These are phyloP conservation scores for Pogonognathellus flavescens DNA, from an alignment of 1,140 invertebrate species.

Conservation along the genomic window DNA sequence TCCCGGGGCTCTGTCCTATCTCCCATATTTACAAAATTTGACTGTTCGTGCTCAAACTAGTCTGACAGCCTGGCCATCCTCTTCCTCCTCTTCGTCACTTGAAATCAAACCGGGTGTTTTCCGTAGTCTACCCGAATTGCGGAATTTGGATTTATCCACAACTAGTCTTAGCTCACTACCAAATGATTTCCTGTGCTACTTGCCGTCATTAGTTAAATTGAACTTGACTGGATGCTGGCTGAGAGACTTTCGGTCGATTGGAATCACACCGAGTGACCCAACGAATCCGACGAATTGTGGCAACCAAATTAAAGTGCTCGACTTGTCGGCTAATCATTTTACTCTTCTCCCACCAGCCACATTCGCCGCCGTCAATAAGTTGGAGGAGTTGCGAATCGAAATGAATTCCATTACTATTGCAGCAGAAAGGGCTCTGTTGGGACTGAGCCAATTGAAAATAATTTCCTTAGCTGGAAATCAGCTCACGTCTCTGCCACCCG, in stretches of 20 bases:
- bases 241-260: constrained; percentile 82
- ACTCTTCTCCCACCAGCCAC: constrained; percentile 79
- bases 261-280: constrained; percentile 75
- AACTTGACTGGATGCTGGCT: constrained; percentile 87
- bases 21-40: constrained; percentile 84
- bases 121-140: constrained; percentile 77
- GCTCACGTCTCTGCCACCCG: constrained; percentile 84
- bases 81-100: constrained; percentile 64
- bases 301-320: constrained; percentile 77
- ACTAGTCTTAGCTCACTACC: constrained; percentile 91
- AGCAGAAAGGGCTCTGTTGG: constrained; percentile 84
- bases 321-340: constrained; percentile 87
- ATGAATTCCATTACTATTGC: constrained; percentile 71
- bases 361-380: constrained; percentile 73
- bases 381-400: constrained; percentile 71
- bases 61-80: constrained; percentile 63
- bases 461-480: constrained; percentile 87
- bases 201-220: constrained; percentile 81
- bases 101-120: constrained; percentile 70
- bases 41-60: constrained; percentile 85
- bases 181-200: constrained; percentile 83
- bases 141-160: constrained; percentile 84
- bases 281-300: constrained; percentile 62
- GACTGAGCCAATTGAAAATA: constrained; percentile 80
- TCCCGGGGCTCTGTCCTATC: constrained; percentile 84